Percentiles rank a stretch among this genome's conserved stretches.
phyloP scores from a whole-genome alignment of 1,140 invertebrate genomes.

The Trachelipus rathkii region DNA sequence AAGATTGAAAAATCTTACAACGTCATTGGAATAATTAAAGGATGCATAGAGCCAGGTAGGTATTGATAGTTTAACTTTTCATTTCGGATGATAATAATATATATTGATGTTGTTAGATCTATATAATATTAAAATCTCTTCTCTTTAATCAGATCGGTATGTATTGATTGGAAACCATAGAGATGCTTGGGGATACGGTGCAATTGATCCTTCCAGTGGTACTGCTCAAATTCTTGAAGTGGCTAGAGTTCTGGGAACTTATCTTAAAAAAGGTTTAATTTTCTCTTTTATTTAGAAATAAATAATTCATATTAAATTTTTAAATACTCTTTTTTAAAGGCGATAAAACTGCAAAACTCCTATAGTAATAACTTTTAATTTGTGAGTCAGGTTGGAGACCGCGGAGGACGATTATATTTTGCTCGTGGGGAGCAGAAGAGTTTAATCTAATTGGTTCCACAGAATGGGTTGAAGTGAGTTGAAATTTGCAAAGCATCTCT shows the following conservation, averaged over 20 bases:
- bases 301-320: too few relatives aligned
- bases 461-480: constrained; percentile 45
- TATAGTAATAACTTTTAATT: too few relatives aligned
- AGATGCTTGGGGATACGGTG: constrained; percentile 59
- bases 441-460: constrained; percentile 48
- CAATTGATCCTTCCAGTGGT: constrained; percentile 57
- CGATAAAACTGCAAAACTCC: too few relatives aligned
- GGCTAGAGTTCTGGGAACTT: constrained; percentile 19
- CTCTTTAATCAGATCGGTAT: constrained; percentile 48
- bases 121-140: neutral
- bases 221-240: constrained; percentile 53
- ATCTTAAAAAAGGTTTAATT: constrained; percentile 15
- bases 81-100: neutral
- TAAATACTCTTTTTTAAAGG: too few relatives aligned
- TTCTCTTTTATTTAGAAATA: too few relatives aligned
- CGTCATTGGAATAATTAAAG: constrained; percentile 47
- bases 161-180: constrained; percentile 60
- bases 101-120: neutral
- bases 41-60: constrained; percentile 41
- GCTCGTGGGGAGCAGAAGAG: constrained; percentile 49
- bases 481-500: too few relatives aligned
- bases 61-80: neutral
- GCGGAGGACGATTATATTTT: constrained; percentile 53
- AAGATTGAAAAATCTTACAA: constrained; percentile 44
- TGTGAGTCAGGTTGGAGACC: constrained; percentile 50